phyloP scores from a whole-genome alignment of 2,888 invertebrate genomes.

The Lasioglossum villosulum region DNA sequence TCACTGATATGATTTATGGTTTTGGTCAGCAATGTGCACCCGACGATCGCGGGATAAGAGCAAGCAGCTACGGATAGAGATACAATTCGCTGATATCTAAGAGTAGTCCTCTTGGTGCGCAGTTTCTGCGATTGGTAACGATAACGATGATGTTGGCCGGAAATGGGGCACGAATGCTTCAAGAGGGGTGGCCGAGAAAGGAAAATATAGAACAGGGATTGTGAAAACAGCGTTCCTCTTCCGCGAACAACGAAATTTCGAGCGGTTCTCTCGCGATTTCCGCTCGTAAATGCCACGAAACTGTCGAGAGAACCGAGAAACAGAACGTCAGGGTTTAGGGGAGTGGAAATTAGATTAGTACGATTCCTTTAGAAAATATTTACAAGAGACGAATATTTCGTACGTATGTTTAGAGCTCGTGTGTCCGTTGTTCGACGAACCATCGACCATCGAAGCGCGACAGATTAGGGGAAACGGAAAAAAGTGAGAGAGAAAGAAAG shows the following conservation, averaged over 20 bases:
- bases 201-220: not conserved
- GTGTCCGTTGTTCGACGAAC: conserved; percentile 42
- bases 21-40: not conserved
- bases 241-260: conserved; percentile 8
- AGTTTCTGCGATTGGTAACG: conserved; percentile 4
- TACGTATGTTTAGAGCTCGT: conserved; percentile 6
- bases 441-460: conserved; percentile 39
- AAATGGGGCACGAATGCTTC: conserved; percentile 6
- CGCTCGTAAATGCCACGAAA: not conserved
- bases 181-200: not conserved
- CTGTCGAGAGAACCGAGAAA: not conserved
- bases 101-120: conserved; percentile 11
- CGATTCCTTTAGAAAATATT: conserved; percentile 23
- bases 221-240: not conserved
- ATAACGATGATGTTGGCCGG: conserved; percentile 12
- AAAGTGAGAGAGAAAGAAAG: conserved; percentile 1
- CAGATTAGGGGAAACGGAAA: conserved; percentile 12
- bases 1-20: not conserved
- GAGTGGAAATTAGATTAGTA: conserved; percentile 26
- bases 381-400: conserved; percentile 27
- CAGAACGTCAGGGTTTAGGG: conserved; percentile 21
- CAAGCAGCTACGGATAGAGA: conserved; percentile 44
- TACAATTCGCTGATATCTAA: conserved; percentile 16
- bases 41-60: conserved; percentile 23
- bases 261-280: not conserved